Conservation (phyloP, 2,888 invertebrate species). For the Cheilosia vernalis region DNA sequence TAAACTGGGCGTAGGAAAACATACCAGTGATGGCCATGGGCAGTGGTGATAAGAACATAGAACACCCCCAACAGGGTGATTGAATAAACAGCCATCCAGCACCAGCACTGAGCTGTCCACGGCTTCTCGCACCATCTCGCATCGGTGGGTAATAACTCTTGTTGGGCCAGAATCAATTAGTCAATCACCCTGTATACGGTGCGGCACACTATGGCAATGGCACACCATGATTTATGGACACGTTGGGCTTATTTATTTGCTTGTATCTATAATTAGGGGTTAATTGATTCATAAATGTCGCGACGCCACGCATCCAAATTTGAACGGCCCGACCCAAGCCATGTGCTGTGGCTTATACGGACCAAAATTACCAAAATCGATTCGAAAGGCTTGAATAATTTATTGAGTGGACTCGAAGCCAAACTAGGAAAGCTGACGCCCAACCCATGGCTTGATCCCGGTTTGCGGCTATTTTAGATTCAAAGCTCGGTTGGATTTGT, state of each 20-base stretch:
- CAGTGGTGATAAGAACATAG: slow-evolving; percentile 30
- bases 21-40: no score
- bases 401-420: slow-evolving; percentile 34
- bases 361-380: slow-evolving; percentile 57
- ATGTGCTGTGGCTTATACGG: slow-evolving; percentile 17
- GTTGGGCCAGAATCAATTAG: slow-evolving; percentile 60
- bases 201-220: slow-evolving; percentile 1
- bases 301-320: slow-evolving; percentile 65
- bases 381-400: slow-evolving; percentile 63
- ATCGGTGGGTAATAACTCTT: slow-evolving; percentile 55
- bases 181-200: slow-evolving; percentile 56
- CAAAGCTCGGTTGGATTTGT: slow-evolving; percentile 49
- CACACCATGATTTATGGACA: slow-evolving; percentile 64
- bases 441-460: slow-evolving; percentile 54
- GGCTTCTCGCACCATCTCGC: neutral
- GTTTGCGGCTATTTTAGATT: slow-evolving; percentile 58
- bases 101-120: no score
- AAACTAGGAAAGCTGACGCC: slow-evolving; percentile 40
- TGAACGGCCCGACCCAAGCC: slow-evolving; percentile 44
- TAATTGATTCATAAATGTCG: slow-evolving; percentile 73
- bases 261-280: slow-evolving; percentile 73
- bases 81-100: neutral
- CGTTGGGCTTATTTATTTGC: slow-evolving; percentile 71
- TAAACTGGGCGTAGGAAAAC: slow-evolving; percentile 2
- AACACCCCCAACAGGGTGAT: slow-evolving; percentile 49